Conservation (phyloP, 2,888 invertebrate species). For the Thymelicus acteon region DNA sequence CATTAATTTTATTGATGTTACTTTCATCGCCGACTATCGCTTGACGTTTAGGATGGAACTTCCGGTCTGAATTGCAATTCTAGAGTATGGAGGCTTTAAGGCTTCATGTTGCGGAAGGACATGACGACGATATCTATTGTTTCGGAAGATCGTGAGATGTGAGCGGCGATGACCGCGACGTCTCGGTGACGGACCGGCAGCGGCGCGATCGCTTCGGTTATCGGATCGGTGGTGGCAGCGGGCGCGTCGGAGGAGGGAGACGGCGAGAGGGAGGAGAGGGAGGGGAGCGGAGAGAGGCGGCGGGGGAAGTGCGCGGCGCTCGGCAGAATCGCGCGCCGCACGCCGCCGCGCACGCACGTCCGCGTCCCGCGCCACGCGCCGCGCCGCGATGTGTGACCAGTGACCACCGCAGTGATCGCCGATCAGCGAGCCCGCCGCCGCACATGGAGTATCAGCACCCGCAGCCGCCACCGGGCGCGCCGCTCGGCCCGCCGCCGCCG, state of each 20-base stretch:
- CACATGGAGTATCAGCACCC: constrained; percentile 81
- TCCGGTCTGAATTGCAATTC: too few relatives aligned
- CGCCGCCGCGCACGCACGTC: constrained; percentile 61
- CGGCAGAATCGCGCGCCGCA: constrained; percentile 58
- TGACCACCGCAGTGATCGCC: constrained; percentile 29
- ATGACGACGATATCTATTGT: too few relatives aligned
- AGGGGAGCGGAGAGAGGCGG: constrained; percentile 45
- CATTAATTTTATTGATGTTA: too few relatives aligned
- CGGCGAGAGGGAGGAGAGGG: constrained; percentile 34
- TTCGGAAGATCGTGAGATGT: constrained; percentile 4
- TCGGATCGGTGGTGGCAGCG: constrained; percentile 43
- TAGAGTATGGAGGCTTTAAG: too few relatives aligned
- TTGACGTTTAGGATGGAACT: too few relatives aligned
- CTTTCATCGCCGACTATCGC: too few relatives aligned
- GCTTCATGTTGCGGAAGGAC: too few relatives aligned
- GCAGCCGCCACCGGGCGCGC: constrained; percentile 68
- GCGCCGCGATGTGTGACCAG: constrained; percentile 73
- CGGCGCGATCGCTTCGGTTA: constrained; percentile 32
- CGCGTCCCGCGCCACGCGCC: constrained; percentile 62
- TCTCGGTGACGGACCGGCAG: constrained; percentile 41
- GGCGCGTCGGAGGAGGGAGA: constrained; percentile 40
- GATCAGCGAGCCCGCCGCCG: constrained; percentile 48
- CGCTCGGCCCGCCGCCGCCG: constrained; percentile 87
- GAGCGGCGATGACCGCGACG: constrained; percentile 10
- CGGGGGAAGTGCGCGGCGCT: constrained; percentile 50